Percentiles rank a stretch among this genome's conserved stretches.
These are phyloP conservation scores for Chymomyza caudatula DNA, from an alignment of 2,888 invertebrate genomes.

Conservation along the genomic window DNA sequence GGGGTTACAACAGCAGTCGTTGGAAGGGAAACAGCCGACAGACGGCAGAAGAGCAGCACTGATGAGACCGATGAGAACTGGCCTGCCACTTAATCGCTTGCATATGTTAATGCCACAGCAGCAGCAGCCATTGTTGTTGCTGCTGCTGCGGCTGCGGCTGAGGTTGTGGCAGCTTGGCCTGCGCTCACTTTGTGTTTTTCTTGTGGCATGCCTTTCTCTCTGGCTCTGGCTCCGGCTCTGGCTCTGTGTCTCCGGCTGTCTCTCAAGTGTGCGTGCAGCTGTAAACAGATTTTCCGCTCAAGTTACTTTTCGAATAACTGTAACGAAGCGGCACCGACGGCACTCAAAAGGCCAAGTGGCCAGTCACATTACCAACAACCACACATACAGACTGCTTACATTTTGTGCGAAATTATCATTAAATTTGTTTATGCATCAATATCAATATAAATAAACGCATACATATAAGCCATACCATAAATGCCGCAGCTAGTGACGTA, in stretches of 20 bases:
- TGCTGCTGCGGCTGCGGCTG: not conserved
- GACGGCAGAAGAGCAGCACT: not conserved
- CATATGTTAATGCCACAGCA: conserved; percentile 34
- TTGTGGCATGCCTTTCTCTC: too few species aligned
- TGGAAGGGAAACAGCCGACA: not conserved
- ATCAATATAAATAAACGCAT: conserved; percentile 42
- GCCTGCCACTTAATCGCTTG: conserved; percentile 46
- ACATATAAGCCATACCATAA: conserved; percentile 15
- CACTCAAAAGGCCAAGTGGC: conserved; percentile 18
- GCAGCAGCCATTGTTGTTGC: not conserved
- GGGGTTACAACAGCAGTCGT: conserved; percentile 23
- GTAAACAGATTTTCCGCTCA: conserved; percentile 72
- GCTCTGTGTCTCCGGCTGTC: conserved; percentile 11
- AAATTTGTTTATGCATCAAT: conserved; percentile 71
- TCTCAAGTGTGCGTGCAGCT: conserved; percentile 70
- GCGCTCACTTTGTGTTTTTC: not conserved
- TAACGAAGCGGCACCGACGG: conserved; percentile 51
- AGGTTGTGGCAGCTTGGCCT: not conserved
- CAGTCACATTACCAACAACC: not conserved
- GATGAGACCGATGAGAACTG: conserved; percentile 22
- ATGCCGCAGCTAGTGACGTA: conserved; percentile 36
- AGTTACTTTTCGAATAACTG: conserved; percentile 67
- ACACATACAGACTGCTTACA: not conserved
- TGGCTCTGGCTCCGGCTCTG: not conserved
- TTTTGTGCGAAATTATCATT: conserved; percentile 52